Conservation (phyloP, 2,797 vertebrate genomes). For the Acanthis flammea region DNA sequence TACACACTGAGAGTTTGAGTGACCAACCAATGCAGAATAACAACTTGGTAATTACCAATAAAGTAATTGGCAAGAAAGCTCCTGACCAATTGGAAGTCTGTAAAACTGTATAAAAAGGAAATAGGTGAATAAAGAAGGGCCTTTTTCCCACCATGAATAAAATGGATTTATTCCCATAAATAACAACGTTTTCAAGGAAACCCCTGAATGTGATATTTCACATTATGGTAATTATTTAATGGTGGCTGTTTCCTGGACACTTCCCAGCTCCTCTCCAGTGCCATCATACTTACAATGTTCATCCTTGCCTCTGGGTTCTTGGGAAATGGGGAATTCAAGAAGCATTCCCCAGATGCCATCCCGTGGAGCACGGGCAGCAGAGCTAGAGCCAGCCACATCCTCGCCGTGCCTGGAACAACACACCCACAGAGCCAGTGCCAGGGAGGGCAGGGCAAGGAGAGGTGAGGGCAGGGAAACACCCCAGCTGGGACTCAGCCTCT, state of each 20-base stretch:
- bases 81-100: background rate
- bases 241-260: background rate
- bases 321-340: background rate
- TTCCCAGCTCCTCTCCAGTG: background rate
- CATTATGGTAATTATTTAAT: background rate
- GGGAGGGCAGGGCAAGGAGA: background rate
- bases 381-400: background rate
- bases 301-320: background rate
- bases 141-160: background rate
- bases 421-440: background rate
- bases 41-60: background rate
- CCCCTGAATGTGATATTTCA: too few relatives aligned
- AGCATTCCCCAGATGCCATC: background rate
- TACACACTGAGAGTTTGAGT: background rate
- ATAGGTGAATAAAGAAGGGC: background rate
- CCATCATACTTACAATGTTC: background rate
- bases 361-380: accelerated
- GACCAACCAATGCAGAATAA: background rate
- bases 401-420: background rate
- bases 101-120: background rate
- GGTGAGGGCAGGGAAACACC: background rate
- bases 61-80: background rate
- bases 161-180: background rate
- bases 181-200: background rate
- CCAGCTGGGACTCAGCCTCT: background rate